phyloP scores from a whole-genome alignment of 2,888 invertebrate species.

The Pimpla rufipes region DNA sequence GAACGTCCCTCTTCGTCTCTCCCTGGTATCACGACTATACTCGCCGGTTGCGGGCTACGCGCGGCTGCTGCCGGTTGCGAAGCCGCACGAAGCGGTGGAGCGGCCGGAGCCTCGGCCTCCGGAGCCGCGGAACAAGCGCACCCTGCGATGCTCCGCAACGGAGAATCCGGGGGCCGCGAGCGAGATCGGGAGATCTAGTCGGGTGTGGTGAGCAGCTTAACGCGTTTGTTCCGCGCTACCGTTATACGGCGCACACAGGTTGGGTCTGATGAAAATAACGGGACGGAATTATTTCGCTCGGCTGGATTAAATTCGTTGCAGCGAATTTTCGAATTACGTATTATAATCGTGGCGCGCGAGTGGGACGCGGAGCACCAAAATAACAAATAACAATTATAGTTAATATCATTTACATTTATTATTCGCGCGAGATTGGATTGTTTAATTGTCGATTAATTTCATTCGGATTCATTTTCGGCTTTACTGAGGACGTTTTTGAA shows the following conservation, averaged over 20 bases:
- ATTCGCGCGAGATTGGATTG: too few species aligned
- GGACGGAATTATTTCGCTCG: too few species aligned
- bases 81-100: too few species aligned
- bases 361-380: too few species aligned
- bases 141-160: slow-evolving; percentile 4
- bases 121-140: slow-evolving; percentile 27
- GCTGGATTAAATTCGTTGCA: background rate
- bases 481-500: too few species aligned
- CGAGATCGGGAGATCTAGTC: slow-evolving; percentile 76
- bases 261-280: background rate
- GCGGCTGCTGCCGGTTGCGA: slow-evolving; percentile 9
- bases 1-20: slow-evolving; percentile 7
- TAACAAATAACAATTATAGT: too few species aligned
- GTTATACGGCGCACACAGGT: background rate
- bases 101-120: background rate
- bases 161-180: slow-evolving; percentile 48
- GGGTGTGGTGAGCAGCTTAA: slow-evolving; percentile 51
- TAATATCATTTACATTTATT: too few species aligned
- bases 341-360: too few species aligned
- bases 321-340: background rate
- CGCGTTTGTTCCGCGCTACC: slow-evolving; percentile 21
- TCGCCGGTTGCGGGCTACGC: slow-evolving; percentile 14
- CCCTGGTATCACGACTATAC: slow-evolving; percentile 29
- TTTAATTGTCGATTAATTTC: too few species aligned
- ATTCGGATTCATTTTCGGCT: too few species aligned